Evolutionary conservation across 2,797 vertebrate genomes (phyloP), one percentile per base, ranked within the genome.

Genomic region (Darevskia mixta): DNA sequence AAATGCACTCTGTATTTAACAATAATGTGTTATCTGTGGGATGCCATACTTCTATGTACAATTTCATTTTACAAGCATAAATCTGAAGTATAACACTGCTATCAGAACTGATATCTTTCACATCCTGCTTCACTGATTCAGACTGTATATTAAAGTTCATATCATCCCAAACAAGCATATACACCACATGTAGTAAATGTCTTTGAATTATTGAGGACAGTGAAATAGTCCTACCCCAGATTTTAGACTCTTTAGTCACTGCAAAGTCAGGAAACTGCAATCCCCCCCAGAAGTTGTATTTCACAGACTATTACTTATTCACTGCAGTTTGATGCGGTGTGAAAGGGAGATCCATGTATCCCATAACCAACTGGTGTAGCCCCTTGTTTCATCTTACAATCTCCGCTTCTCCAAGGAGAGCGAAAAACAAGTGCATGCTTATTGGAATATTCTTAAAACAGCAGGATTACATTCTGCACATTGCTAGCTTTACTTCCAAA

Each of bases 261-360:
- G 81, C 32, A 88, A 89, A 95, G 64, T 93, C 81, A 92, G 61
- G 61, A 90, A 91, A 92, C 78, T 95, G 84, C 83, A 94, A 92
- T n/a, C 8, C 35, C 25, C 2, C 7, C 41, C 38, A 58, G 45
- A 67, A 95, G 83, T 89, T 92, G 45, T 78, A 92, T 96, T 96
- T 97, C 92, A 95, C 0, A 49, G 93, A 83, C 86, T 95, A 89
- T 95, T 97, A 96, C 94, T 94, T 95, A 93, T 92, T 77, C 73
- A 92, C 88, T 87, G 87, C 66, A 87, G 1, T 93, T 77, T 92
- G 88, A 94, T 95, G 88, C 84, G 89, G 66, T 79, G 82, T 93
- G 69, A 95, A 93, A 67, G 77, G 69, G 78, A 85, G 86, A 87
- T 89, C 41, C 7, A 92, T 55, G 82, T 89, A 92, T 88, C 88